Base-by-base conservation (phyloP, 1,140 invertebrate species). In the Lordiphosa collinella region DNA sequence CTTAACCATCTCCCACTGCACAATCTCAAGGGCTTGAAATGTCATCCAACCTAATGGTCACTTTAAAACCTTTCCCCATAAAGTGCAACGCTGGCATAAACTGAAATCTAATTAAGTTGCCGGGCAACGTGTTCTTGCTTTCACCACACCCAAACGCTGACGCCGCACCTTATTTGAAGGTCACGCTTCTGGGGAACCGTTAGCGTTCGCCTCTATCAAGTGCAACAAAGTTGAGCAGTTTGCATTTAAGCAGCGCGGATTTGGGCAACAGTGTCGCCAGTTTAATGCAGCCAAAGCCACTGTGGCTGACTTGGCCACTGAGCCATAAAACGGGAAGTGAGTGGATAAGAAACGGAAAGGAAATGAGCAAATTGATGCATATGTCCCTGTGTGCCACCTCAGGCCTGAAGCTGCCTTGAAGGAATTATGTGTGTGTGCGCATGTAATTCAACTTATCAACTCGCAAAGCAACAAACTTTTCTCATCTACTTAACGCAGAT, bases 401-500 rank as follows among this genome's bases (percentile, higher is more conserved):
- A 46, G 62, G 53, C 37, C 36, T 50, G 43, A 40, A 38, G 46
- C 34, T 38, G 25, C 57, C 56, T 63, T 71, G 71, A 37, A 56
- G 52, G 54, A 82, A 60, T 67, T 76, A 82, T 25, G 22, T 25
- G 22, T 18, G 16, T 80, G 71, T 57, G 50, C 57, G 54, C 59
- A 47, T 65, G 79, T 84, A 70, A 84, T 85, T 85, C 79, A 85
- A 85, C 50, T 84, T 84, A 84, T 84, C 73, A 84, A 84, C 78
- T 68, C 54, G 58, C 43, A 52, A 59, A 78, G 78, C 76, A 64
- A 55, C 67, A 84, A 84, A 84, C 79, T 84, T 84, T 84, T 84
- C 78, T 85, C 78, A 84, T 84, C 78, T 84, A 84, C 78, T 84
- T 84, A 84, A 78, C 73, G 56, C 64, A 84, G 79, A 84, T 84